Conservation (phyloP, 1,140 invertebrate species). For the Drosophila sproati region DNA sequence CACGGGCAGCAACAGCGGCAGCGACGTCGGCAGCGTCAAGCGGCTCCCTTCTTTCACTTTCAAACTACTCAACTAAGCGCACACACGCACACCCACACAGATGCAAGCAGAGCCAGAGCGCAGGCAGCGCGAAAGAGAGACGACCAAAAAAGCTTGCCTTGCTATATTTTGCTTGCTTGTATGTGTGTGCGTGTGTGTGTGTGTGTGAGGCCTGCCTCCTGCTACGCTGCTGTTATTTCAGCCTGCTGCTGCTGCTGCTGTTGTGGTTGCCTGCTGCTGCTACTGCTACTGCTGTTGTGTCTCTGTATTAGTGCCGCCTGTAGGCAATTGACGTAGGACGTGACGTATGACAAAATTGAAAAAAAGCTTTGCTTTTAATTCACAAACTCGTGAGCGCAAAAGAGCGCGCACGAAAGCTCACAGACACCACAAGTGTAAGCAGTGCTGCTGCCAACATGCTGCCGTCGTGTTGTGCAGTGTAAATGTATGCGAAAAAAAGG, state of each 20-base stretch:
- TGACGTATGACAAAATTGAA: constrained; percentile 62
- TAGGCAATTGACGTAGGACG: constrained; percentile 75
- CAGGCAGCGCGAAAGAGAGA: constrained; percentile 46
- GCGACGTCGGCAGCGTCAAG: constrained; percentile 25
- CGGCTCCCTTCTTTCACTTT: constrained; percentile 78
- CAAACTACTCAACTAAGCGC: constrained; percentile 55
- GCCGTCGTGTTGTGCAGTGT: constrained; percentile 32
- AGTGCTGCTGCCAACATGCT: constrained; percentile 28
- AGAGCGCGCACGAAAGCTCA: constrained; percentile 42
- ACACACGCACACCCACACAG: constrained; percentile 28
- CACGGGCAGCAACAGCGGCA: constrained; percentile 26
- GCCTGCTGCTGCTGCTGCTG: constrained; percentile 26
- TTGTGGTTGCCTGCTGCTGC: constrained; percentile 14
- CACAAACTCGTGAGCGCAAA: constrained; percentile 31
- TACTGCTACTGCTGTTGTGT: neutral
- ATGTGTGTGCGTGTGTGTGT: constrained; percentile 26
- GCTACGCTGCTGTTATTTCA: constrained; percentile 19
- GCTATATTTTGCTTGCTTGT: constrained; percentile 14
- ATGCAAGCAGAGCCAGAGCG: neutral
- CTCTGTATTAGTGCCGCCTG: constrained; percentile 49
- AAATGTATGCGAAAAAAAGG: constrained; percentile 50
- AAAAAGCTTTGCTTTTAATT: constrained; percentile 54
- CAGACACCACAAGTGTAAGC: constrained; percentile 27
- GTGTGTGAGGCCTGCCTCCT: constrained; percentile 55
- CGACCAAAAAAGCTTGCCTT: constrained; percentile 46